Base-by-base conservation (phyloP, 2,113 vertebrate species). In the Gasterosteus aculeatus region DNA sequence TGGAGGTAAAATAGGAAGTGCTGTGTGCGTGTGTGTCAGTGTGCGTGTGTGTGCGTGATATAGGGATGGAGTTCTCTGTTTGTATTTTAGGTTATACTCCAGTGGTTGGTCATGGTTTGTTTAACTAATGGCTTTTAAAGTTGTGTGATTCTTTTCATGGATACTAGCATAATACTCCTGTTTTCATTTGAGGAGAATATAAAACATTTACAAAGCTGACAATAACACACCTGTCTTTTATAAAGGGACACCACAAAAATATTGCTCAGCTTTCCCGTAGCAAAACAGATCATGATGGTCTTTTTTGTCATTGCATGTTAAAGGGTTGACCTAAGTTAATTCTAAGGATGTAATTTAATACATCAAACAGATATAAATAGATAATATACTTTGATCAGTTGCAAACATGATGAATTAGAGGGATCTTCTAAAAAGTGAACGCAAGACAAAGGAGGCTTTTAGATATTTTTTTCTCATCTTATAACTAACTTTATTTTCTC, bases 1-100 rank as follows among this genome's bases (percentile, higher is more conserved):
- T 89, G 81, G 83, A 85, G 77, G 87, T 88, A 92, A 91, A 92
- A 82, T 88, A 87, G 79, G 82, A 87, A 84, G 80, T 74, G 62
- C 77, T 83, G 81, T 85, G 66, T 71, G 81, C 4, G 3, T 85
- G 29, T 80, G 74, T 86, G 56, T 65, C 9, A 42, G 35, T 59
- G 33, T 38, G 29, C 56, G 67, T 19, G 68, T 83, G 79, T 84
- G 67, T 71, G 81, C 4, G 53, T 5, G 22, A 56, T 29, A 62
- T 62, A 76, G 29, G 33, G 69, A 78, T 41, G 63, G 59, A 78
- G 69, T 57, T 83, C 51, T 78, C 62, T 35, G 53, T 81, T 72
- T 71, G 54, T 56, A 15, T 75, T 78, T 63, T 72, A 62, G 78
- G 83, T 82, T 77, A 63, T 75, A 79, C 80, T 81, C 33, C 73